Base-by-base conservation (phyloP, 2,113 vertebrate genomes). In the Nanger granti region DNA sequence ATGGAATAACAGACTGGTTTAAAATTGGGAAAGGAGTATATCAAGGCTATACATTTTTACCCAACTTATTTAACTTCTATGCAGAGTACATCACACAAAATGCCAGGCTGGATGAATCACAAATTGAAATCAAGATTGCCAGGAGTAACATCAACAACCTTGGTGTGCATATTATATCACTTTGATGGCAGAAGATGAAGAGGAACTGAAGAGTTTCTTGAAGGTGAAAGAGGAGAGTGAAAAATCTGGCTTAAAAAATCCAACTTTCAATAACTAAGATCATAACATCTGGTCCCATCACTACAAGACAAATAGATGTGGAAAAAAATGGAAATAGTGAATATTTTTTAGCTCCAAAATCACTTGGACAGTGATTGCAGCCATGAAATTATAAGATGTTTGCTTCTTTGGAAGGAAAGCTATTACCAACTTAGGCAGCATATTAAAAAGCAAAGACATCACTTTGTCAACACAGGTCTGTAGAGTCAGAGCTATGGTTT, bases 391-490 rank as follows among this genome's bases (percentile, higher is more conserved):
- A 44, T 26, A 79, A 79, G 22, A 79, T 28, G 24, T 24, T 79
- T 79, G 1, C 12, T 79, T 79, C 24, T 26, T 28, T 44, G 37
- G 73, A 79, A 79, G 73, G 37, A 44, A 79, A 79, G 24, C 73
- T 44, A 79, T 79, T 26, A 79, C 5, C 22, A 44, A 44, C 6
- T 14, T 44, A 79, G 22, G 11, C 11, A 44, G 73, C 37, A 26
- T 44, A 76, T 44, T 76, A 76, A 26, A 76, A 79, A 79, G 24
- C 73, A 79, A 44, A 44, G 24, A 79, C 5, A 44, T 44, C 11
- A 79, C 22, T 44, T 44, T 76, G 37, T 11, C 1, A 0, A 7
- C 37, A 44, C 44, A 44, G 73, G 24, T 44, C 22, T 13, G 2
- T 79, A 79, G 26, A 79, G 11, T 79, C 37, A 79, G 41, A 79